Base-by-base conservation (phyloP, 2,797 vertebrate species). In the Leucoraja ocellata region DNA sequence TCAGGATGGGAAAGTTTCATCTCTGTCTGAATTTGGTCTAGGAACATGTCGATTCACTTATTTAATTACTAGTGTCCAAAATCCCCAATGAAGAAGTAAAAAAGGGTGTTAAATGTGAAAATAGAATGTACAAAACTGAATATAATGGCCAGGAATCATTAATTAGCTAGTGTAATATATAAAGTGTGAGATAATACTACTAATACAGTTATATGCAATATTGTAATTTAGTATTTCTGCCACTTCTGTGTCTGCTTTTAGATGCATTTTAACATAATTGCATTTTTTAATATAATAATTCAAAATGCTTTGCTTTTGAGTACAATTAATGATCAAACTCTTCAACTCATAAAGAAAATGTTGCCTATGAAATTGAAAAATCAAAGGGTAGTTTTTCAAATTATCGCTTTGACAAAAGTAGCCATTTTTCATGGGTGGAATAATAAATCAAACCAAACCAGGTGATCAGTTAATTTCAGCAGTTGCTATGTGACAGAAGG, bases 391-490 rank as follows among this genome's bases (percentile, higher is more conserved):
- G n/a, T 65, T 68, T 88, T 36, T 18, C n/a, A 68, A 88, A 68
- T 65, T 65, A 88, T 88, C 25, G 1, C 36, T 68, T 5, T 3
- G 0, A 68, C 4, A 7, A 14, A 65, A 68, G 21, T 65, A 1
- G 32, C n/a, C 84, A 21, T 1, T 88, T 65, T 88, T 68, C n/a
- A 36, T 10, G n/a, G n/a, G 61, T 32, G 63, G n/a, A 63, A 88
- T 65, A 88, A 65, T 88, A 88, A 88, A 36, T 68, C 65, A 88
- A 36, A 65, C 16, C 61, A 88, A 36, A 16, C n/a, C 65, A n/a
- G 61, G 65, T 88, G 18, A 32, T 65, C 84, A 88, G 61, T 68
- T 68, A 5, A 88, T 36, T 88, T 88, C 84, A 88, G n/a, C n/a
- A 88, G 61, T 63, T 88, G 16, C 61, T 5, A 58, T 28, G 23